A percentile compares a stretch with the other conserved stretches of the same genome.
phyloP scores from a whole-genome alignment of 1,140 invertebrate species.

The Trigoniulus corallinus region DNA sequence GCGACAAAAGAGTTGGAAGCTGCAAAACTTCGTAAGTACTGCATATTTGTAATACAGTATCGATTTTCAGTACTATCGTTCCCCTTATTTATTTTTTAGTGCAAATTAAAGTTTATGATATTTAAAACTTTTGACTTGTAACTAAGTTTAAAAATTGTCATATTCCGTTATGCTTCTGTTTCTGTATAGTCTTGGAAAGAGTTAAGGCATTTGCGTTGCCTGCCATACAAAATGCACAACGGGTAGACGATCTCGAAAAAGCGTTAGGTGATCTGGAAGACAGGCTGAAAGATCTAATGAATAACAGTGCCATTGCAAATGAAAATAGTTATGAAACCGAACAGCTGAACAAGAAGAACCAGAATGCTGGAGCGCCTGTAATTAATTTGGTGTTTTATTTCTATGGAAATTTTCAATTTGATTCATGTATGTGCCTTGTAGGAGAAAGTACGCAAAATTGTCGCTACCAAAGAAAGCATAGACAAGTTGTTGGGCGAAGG shows the following conservation, averaged over 20 bases:
- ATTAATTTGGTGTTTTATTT: not conserved
- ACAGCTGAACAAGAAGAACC: conserved; percentile 34
- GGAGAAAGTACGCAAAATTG: conserved; percentile 8
- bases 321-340: conserved; percentile 42
- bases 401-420: not conserved
- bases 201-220: conserved; percentile 47
- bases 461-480: conserved; percentile 2
- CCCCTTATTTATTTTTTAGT: too few relatives aligned
- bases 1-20: conserved; percentile 13
- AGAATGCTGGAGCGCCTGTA: not conserved
- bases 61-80: not conserved
- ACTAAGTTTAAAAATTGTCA: not conserved
- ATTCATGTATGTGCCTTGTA: not conserved
- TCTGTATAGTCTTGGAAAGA: conserved; percentile 29
- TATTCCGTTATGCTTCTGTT: too few relatives aligned
- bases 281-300: conserved; percentile 52
- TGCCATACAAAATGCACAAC: conserved; percentile 37
- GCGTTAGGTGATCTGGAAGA: conserved; percentile 40
- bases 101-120: too few relatives aligned
- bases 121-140: too few relatives aligned
- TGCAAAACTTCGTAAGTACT: conserved; percentile 20
- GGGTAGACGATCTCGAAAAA: conserved; percentile 35
- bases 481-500: conserved; percentile 20
- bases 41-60: too few relatives aligned
- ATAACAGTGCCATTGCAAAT: conserved; percentile 42